Conservation (phyloP, 2,888 invertebrate species). For the Dysmachus trigonus region DNA sequence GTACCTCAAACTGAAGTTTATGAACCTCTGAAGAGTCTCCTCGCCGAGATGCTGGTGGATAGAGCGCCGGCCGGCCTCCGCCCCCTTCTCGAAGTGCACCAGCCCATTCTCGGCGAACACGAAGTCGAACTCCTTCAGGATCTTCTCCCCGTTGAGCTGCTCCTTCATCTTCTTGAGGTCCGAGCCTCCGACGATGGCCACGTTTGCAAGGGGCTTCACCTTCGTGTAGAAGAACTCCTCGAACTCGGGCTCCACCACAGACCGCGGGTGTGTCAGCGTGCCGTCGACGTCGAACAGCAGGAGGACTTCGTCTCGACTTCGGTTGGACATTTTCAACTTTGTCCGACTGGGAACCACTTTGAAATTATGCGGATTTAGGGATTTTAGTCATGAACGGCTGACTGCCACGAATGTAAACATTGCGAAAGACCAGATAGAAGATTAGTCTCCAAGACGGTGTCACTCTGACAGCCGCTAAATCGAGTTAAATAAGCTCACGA, state of each 20-base stretch:
- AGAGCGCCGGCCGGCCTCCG: constrained; percentile 71
- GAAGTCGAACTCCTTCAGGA: constrained; percentile 80
- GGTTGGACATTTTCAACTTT: background rate
- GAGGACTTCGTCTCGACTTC: constrained; percentile 65
- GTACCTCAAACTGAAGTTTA: constrained; percentile 86
- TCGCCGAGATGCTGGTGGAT: constrained; percentile 82
- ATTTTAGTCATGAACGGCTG: background rate
- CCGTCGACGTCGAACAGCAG: constrained; percentile 94
- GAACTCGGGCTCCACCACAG: constrained; percentile 74
- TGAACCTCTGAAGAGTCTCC: constrained; percentile 82
- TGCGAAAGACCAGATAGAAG: background rate
- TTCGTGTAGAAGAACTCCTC: constrained; percentile 74
- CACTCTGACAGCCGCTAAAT: background rate
- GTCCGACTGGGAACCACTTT: background rate
- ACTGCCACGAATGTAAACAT: background rate
- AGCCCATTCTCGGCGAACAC: constrained; percentile 95
- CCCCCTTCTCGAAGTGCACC: constrained; percentile 78
- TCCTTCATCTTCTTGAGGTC: constrained; percentile 87
- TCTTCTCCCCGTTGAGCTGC: constrained; percentile 79
- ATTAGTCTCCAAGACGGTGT: background rate
- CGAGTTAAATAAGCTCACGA: background rate
- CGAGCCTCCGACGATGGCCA: constrained; percentile 93
- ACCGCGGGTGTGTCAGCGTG: constrained; percentile 84
- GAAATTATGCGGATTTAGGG: background rate
- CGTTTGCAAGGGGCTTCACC: constrained; percentile 71